These are phyloP conservation scores for Meta bourneti DNA, from an alignment of 2,888 invertebrate genomes.

Conservation along the genomic window DNA sequence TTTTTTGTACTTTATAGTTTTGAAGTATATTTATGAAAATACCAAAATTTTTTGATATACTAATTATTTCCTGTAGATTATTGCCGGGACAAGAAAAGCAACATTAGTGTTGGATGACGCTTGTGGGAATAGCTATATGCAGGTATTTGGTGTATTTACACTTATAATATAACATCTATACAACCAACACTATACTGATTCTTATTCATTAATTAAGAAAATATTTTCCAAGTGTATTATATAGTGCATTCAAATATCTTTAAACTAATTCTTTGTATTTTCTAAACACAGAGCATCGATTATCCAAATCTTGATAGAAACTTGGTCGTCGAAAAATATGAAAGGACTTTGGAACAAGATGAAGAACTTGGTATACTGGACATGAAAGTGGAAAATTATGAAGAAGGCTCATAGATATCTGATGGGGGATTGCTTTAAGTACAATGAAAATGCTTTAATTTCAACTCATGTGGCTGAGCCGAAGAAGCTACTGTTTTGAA, in stretches of 20 bases:
- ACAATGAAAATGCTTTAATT: not conserved
- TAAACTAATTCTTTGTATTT: not conserved
- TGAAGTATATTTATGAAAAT: not conserved
- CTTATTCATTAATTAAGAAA: not conserved
- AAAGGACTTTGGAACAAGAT: conserved; percentile 92
- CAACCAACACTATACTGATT: no score
- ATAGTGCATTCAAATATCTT: no score
- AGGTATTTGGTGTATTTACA: conserved; percentile 81
- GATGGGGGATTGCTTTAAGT: not conserved
- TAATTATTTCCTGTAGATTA: conserved; percentile 80
- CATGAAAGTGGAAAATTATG: conserved; percentile 94
- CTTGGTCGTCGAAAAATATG: conserved; percentile 89
- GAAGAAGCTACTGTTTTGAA: not conserved
- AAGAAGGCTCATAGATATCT: conserved; percentile 47
- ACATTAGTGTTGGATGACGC: conserved; percentile 96
- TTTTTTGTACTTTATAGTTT: not conserved
- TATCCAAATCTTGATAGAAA: conserved; percentile 82
- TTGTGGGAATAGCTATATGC: conserved; percentile 97
- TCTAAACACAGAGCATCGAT: conserved; percentile 20
- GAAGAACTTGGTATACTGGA: conserved; percentile 97
- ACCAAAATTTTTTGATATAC: no score
- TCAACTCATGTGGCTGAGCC: not conserved
- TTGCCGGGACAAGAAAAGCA: conserved; percentile 84
- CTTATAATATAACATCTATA: not conserved
- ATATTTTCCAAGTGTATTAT: not conserved